Evolutionary conservation across 2,888 invertebrate species (phyloP).

Genomic region (Cinara cedri): DNA sequence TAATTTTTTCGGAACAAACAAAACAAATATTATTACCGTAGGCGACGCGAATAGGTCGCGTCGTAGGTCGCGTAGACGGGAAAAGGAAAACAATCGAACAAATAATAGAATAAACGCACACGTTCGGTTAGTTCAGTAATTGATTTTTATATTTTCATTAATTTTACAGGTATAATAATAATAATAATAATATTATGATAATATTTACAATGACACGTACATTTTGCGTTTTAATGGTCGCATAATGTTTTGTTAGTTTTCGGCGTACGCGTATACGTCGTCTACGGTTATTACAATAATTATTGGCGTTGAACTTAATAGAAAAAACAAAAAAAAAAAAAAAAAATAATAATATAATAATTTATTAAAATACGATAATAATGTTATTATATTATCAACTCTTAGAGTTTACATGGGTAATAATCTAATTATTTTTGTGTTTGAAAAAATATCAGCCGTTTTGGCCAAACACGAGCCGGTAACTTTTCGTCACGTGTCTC

Average conservation of each 20-base stretch:
- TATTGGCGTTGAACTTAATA: neutral
- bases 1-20: slow-evolving; percentile 15
- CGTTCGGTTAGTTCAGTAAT: slow-evolving; percentile 9
- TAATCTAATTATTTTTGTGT: slow-evolving; percentile 57
- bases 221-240: too few relatives aligned
- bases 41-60: neutral
- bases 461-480: slow-evolving; percentile 51
- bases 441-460: slow-evolving; percentile 50
- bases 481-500: slow-evolving; percentile 48
- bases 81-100: neutral
- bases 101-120: neutral
- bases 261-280: too few relatives aligned
- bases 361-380: neutral
- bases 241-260: too few relatives aligned
- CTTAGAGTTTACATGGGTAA: slow-evolving; percentile 60
- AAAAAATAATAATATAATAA: slow-evolving; percentile 35
- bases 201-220: slow-evolving; percentile 42
- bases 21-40: slow-evolving; percentile 32
- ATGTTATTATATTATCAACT: slow-evolving; percentile 58
- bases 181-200: neutral
- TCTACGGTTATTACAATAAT: neutral
- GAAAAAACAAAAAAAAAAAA: slow-evolving; percentile 26
- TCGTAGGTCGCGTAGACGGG: neutral
- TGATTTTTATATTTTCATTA: slow-evolving; percentile 13
- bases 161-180: neutral